These are phyloP conservation scores for Pomatostomus ruficeps DNA, from an alignment of 2,113 vertebrate species.

Conservation along the genomic window DNA sequence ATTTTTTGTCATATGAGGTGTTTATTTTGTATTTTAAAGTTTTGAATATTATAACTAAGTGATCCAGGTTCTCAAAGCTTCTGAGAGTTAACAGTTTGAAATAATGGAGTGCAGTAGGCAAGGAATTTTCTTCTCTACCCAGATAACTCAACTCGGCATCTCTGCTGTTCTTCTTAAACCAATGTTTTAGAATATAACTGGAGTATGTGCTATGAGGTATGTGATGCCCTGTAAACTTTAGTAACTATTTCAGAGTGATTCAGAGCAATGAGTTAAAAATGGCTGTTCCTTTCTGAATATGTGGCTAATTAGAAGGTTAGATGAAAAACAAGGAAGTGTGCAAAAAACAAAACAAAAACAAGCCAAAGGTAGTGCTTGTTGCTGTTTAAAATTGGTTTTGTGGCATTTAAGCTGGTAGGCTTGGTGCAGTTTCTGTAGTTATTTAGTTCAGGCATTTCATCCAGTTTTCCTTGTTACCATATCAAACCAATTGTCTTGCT, in stretches of 20 bases:
- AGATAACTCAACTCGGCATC: background rate
- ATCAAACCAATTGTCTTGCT: background rate
- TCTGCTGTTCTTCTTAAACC: background rate
- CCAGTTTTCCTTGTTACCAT: background rate
- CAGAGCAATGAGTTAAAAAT: background rate
- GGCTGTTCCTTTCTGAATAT: background rate
- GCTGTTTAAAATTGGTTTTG: background rate
- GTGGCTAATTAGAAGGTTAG: background rate
- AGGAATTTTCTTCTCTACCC: background rate
- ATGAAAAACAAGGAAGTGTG: background rate
- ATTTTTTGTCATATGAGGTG: background rate
- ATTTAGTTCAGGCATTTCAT: background rate
- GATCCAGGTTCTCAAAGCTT: background rate
- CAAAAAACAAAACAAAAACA: background rate
- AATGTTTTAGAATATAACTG: background rate
- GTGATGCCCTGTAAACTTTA: background rate
- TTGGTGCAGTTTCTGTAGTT: background rate
- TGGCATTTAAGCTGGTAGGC: background rate
- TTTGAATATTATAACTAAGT: background rate
- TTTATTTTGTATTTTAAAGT: background rate
- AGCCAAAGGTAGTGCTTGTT: background rate
- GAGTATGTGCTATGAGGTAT: background rate
- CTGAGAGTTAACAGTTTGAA: background rate
- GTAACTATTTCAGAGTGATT: background rate
- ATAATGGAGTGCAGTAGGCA: background rate